phyloP scores from a whole-genome alignment of 2,888 invertebrate genomes.

The Acanthococcus lagerstroemiae region DNA sequence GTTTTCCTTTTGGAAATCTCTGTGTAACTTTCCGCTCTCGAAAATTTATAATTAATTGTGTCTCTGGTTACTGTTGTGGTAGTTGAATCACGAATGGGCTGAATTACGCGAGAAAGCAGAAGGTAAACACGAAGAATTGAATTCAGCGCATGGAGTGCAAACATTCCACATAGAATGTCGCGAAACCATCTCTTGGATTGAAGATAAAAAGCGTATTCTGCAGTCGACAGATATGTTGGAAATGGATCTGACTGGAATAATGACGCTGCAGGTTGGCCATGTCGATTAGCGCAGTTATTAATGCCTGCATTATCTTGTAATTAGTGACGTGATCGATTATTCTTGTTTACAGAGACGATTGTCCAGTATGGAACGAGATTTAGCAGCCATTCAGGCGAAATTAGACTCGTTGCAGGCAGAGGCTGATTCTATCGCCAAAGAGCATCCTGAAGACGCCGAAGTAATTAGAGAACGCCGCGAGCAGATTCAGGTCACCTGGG shows the following conservation, averaged over 20 bases:
- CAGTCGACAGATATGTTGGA: constrained; percentile 93
- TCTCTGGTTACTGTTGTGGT: constrained; percentile 16
- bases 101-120: constrained; percentile 89
- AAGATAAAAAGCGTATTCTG: constrained; percentile 96
- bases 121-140: constrained; percentile 87
- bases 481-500: constrained; percentile 90
- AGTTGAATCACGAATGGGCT: constrained; percentile 74
- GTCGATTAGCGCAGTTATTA: neutral
- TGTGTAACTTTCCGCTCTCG: no score
- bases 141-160: constrained; percentile 93
- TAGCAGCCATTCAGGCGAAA: constrained; percentile 97
- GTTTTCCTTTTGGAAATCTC: constrained; percentile 21
- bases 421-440: constrained; percentile 79
- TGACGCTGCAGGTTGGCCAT: constrained; percentile 69
- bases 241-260: constrained; percentile 96
- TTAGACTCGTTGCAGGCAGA: constrained; percentile 87
- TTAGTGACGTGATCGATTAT: neutral
- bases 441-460: constrained; percentile 90
- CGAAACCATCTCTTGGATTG: constrained; percentile 97
- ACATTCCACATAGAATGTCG: constrained; percentile 99
- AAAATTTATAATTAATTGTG: neutral
- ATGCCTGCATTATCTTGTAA: neutral
- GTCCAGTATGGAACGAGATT: constrained; percentile 96
- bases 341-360: constrained; percentile 64
- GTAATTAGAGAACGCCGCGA: constrained; percentile 80